These are phyloP conservation scores for Onychostoma macrolepis DNA, from an alignment of 2,113 vertebrate genomes.

Conservation along the genomic window DNA sequence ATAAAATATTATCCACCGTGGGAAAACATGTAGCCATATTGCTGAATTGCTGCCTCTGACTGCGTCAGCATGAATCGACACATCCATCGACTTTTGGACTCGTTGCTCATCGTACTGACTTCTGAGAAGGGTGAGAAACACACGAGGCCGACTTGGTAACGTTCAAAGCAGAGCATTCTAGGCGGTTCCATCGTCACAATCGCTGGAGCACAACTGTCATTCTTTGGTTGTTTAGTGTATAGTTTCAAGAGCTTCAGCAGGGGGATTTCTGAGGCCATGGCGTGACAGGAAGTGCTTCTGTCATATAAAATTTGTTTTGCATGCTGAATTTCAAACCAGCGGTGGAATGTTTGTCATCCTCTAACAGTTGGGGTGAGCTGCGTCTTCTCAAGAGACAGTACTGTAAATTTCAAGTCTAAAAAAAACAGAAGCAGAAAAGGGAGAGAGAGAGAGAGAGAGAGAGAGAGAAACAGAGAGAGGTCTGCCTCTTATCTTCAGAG, in stretches of 20 bases:
- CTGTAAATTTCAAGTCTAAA: constrained; percentile 11
- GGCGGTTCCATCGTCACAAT: neutral
- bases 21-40: constrained; percentile 5
- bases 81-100: neutral
- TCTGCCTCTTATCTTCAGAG: constrained; percentile 70
- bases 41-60: neutral
- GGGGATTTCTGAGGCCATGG: neutral
- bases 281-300: constrained; percentile 22
- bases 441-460: neutral
- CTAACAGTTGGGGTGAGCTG: constrained; percentile 57
- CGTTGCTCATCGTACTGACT: neutral
- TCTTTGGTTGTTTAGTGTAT: neutral
- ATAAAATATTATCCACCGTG: constrained; percentile 59
- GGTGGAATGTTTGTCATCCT: constrained; percentile 18
- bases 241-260: constrained; percentile 31
- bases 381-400: constrained; percentile 40
- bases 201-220: constrained; percentile 20
- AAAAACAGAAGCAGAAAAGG: neutral
- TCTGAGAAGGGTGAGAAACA: neutral
- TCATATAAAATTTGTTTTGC: constrained; percentile 45
- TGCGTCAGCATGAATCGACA: constrained; percentile 47
- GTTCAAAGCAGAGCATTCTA: constrained; percentile 8
- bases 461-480: constrained; percentile 42
- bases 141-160: neutral
- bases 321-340: constrained; percentile 40